phyloP scores from a whole-genome alignment of 2,113 vertebrate genomes.

The Tetraodon nigroviridis region DNA sequence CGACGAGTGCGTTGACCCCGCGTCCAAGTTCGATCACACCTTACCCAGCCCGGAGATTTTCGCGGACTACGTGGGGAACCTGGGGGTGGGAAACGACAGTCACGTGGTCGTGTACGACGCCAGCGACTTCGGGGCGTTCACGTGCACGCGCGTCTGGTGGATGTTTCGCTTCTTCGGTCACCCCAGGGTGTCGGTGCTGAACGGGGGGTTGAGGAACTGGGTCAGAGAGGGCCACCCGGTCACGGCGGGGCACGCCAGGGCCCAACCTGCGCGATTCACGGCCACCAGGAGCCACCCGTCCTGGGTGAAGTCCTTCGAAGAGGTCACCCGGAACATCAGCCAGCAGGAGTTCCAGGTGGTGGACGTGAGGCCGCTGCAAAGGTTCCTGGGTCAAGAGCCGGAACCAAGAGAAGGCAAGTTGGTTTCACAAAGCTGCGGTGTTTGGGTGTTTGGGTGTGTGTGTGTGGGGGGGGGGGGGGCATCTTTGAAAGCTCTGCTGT shows the following conservation, averaged over 20 bases:
- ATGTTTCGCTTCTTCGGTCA: slow-evolving; percentile 91
- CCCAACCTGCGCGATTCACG: slow-evolving; percentile 60
- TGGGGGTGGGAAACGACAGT: slow-evolving; percentile 79
- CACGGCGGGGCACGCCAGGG: slow-evolving; percentile 47
- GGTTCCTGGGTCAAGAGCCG: slow-evolving; percentile 17
- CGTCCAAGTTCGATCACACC: slow-evolving; percentile 82
- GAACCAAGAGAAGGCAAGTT: slow-evolving; percentile 32
- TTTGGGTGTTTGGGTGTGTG: no score
- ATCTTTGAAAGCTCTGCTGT: neutral
- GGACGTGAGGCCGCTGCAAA: slow-evolving; percentile 2
- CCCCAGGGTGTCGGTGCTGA: slow-evolving; percentile 79
- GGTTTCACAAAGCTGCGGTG: neutral
- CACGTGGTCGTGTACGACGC: slow-evolving; percentile 89
- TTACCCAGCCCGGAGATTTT: slow-evolving; percentile 75
- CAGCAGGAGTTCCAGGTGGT: slow-evolving; percentile 21
- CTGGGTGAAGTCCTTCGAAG: slow-evolving; percentile 78
- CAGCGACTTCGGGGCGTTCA: slow-evolving; percentile 81
- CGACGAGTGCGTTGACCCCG: slow-evolving; percentile 81
- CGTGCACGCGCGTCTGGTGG: slow-evolving; percentile 84
- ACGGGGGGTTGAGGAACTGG: slow-evolving; percentile 85
- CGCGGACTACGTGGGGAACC: slow-evolving; percentile 74
- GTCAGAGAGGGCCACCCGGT: slow-evolving; percentile 67
- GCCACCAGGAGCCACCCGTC: slow-evolving; percentile 69
- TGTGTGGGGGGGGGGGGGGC: no score
- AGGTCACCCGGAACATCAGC: slow-evolving; percentile 76